Percentiles rank a stretch among this genome's conserved stretches.
Conservation (phyloP, 2,113 vertebrate species). For the Bettongia penicillata region DNA sequence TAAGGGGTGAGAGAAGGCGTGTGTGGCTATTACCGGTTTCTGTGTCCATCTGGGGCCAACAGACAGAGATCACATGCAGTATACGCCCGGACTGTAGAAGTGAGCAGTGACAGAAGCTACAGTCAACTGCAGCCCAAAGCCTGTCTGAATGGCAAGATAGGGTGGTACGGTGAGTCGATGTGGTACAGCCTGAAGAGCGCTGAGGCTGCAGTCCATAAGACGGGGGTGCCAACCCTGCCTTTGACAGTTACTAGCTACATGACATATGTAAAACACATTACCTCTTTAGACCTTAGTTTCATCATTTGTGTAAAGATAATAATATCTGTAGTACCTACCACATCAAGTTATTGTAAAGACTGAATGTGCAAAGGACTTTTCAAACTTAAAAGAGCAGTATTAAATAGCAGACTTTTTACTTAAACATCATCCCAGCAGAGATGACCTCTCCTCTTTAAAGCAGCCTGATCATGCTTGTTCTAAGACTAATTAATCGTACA, state of each 20-base stretch:
- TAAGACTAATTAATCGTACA: background rate
- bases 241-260: background rate
- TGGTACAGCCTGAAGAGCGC: too few species aligned
- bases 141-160: background rate
- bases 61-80: background rate
- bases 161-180: too few species aligned
- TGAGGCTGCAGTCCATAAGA: too few species aligned
- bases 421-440: background rate
- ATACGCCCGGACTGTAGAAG: background rate
- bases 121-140: background rate
- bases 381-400: background rate
- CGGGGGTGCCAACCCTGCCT: background rate
- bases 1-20: background rate
- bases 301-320: background rate
- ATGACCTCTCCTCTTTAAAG: background rate
- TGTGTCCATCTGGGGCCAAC: background rate
- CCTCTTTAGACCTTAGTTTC: background rate
- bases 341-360: background rate
- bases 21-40: background rate
- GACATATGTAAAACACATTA: background rate
- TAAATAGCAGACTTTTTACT: background rate
- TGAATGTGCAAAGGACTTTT: background rate
- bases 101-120: background rate
- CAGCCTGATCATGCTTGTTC: background rate
- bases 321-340: background rate